Evolutionary conservation across 2,113 vertebrate genomes (phyloP).

Genomic region (Protomyctophum bolini): DNA sequence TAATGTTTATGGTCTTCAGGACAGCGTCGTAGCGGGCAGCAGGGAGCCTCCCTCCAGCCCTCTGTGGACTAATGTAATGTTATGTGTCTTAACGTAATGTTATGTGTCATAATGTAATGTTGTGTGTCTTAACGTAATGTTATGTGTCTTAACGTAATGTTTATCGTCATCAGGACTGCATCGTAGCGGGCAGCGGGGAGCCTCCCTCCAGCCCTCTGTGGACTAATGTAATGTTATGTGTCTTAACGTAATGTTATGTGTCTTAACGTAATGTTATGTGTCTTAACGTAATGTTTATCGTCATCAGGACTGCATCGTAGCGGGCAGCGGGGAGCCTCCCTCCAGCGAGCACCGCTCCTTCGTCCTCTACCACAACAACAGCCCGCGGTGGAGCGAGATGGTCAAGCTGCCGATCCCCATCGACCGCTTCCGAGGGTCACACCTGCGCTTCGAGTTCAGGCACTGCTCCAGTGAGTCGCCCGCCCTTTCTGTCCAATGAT

Average conservation of each 20-base stretch:
- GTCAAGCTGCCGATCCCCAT: slow-evolving; percentile 94
- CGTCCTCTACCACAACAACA: slow-evolving; percentile 95
- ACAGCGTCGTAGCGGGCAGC: slow-evolving; percentile 93
- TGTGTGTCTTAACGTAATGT: too few species aligned
- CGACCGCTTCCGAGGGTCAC: slow-evolving; percentile 92
- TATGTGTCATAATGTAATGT: too few species aligned
- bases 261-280: too few species aligned
- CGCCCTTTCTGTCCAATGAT: too few species aligned
- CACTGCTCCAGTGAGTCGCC: slow-evolving; percentile 93
- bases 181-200: slow-evolving; percentile 88
- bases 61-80: too few species aligned
- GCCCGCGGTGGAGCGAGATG: slow-evolving; percentile 95
- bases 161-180: slow-evolving; percentile 84
- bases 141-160: too few species aligned
- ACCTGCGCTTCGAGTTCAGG: slow-evolving; percentile 95
- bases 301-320: slow-evolving; percentile 91
- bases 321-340: slow-evolving; percentile 90
- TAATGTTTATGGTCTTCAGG: slow-evolving; percentile 68
- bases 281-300: too few species aligned
- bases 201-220: too few species aligned
- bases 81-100: too few species aligned
- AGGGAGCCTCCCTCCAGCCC: slow-evolving; percentile 53
- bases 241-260: too few species aligned
- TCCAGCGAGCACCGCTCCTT: slow-evolving; percentile 91
- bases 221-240: too few species aligned